These are phyloP conservation scores for Caranx melampygus DNA, from an alignment of 2,113 vertebrate species.

Conservation along the genomic window DNA sequence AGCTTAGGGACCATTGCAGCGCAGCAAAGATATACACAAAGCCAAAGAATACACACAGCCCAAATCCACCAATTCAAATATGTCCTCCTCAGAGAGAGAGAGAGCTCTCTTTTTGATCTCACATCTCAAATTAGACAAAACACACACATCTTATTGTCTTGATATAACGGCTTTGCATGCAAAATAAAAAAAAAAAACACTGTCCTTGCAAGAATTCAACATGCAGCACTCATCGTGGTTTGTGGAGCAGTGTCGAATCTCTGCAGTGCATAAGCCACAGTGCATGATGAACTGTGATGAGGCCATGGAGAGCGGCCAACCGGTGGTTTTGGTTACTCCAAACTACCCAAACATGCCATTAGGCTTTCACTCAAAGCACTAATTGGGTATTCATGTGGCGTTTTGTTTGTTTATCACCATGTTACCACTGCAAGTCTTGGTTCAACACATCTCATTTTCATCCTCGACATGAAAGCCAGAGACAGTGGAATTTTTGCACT, in stretches of 20 bases:
- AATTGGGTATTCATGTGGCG: constrained; percentile 74
- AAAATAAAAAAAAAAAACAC: constrained; percentile 1
- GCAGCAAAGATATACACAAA: constrained; percentile 61
- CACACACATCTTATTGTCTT: constrained; percentile 44
- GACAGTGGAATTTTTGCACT: constrained; percentile 75
- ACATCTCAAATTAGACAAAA: constrained; percentile 58
- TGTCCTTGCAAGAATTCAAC: not conserved
- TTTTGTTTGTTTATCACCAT: constrained; percentile 77
- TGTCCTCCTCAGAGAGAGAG: constrained; percentile 51
- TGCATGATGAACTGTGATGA: constrained; percentile 34
- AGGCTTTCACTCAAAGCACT: constrained; percentile 51
- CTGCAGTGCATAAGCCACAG: constrained; percentile 3
- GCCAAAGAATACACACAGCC: constrained; percentile 54
- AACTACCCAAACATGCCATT: constrained; percentile 55
- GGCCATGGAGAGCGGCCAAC: constrained; percentile 38
- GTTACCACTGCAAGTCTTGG: constrained; percentile 71
- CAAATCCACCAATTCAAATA: constrained; percentile 57
- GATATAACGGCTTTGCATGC: constrained; percentile 15
- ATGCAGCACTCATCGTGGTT: not conserved
- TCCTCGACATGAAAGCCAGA: constrained; percentile 75
- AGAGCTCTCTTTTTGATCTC: constrained; percentile 53
- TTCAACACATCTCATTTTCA: constrained; percentile 80
- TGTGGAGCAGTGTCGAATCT: constrained; percentile 7
- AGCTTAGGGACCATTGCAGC: constrained; percentile 59
- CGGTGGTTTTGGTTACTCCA: constrained; percentile 49